Evolutionary conservation across 2,888 invertebrate species (phyloP), one percentile per base, ranked within the genome.

Genomic region (Sarcophaga variegata): DNA sequence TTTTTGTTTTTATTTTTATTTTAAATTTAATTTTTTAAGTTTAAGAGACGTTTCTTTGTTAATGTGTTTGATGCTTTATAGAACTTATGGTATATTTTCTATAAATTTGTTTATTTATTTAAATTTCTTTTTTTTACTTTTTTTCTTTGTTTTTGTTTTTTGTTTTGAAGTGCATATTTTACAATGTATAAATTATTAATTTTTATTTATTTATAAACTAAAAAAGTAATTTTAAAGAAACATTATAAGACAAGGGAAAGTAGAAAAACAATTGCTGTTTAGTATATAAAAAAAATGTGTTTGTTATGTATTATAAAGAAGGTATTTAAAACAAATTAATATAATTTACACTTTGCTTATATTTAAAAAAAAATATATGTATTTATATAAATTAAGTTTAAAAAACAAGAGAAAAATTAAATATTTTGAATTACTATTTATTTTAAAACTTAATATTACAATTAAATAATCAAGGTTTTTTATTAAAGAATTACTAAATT

Each of bases 101-200:
- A 84, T 84, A 87, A 84, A 81, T 87, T 84, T 84, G 22, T 84
- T 85, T 47, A 12, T n/a, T 45, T 72, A n/a, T 67, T 59, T 25
- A 22, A 14, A 49, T 62, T 62, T 64, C n/a, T 3, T 64, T 80
- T 64, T 64, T 80, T 72, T 75, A 8, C 6, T 8, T 37, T 37
- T 6, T 59, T 25, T 49, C 17, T 25, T 62, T 62, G 3, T 75
- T n/a, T 59, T 64, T 64, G 17, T 20, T 64, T 80, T 80, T 70
- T 67, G 66, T 83, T 37, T 84, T 87, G 75, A 82, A 87, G 87
- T 87, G 87, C 87, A 87, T 87, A 82, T 87, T 87, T 84, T 84
- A 84, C 84, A 87, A 87, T 87, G 84, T 87, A 87, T 87, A 87
- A 87, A 84, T 84, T 87, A 87, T 8, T 54, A 49, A 3, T 82